A percentile compares a stretch with the other conserved stretches of the same genome.
Evolutionary conservation across 1,140 invertebrate species (phyloP).

Genomic region (Heliconius himera): DNA sequence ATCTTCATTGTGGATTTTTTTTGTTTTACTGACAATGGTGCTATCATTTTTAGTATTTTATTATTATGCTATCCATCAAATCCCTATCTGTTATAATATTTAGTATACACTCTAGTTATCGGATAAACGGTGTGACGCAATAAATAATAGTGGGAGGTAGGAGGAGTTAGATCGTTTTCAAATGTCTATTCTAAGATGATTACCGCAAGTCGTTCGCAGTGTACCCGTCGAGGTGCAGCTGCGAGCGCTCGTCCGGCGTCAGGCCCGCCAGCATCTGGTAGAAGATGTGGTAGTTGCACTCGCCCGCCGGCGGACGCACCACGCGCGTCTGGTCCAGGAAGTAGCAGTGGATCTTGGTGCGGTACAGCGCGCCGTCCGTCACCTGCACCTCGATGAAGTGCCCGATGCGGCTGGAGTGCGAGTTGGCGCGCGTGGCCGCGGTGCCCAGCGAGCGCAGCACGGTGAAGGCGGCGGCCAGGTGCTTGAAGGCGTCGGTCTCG

Average conservation of each 20-base stretch:
- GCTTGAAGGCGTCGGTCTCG: slow-evolving; percentile 98
- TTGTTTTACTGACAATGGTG: too few relatives aligned
- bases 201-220: slow-evolving; percentile 87
- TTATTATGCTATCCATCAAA: too few relatives aligned
- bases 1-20: too few relatives aligned
- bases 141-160: too few relatives aligned
- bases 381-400: slow-evolving; percentile 98
- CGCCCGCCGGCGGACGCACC: slow-evolving; percentile 90
- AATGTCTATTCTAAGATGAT: neutral
- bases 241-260: slow-evolving; percentile 91
- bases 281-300: slow-evolving; percentile 98
- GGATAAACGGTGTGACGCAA: too few relatives aligned
- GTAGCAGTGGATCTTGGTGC: slow-evolving; percentile 98
- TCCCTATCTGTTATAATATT: too few relatives aligned
- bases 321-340: slow-evolving; percentile 96
- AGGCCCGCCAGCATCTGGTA: slow-evolving; percentile 97
- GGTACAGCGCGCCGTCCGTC: slow-evolving; percentile 96
- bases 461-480: slow-evolving; percentile 96
- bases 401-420: slow-evolving; percentile 96
- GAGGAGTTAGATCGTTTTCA: neutral
- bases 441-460: slow-evolving; percentile 95
- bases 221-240: slow-evolving; percentile 92
- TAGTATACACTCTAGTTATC: too few relatives aligned
- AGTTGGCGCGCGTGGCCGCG: slow-evolving; percentile 94
- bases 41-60: too few relatives aligned